Base-by-base conservation (phyloP, 2,113 vertebrate genomes). In the Peromyscus californicus region DNA sequence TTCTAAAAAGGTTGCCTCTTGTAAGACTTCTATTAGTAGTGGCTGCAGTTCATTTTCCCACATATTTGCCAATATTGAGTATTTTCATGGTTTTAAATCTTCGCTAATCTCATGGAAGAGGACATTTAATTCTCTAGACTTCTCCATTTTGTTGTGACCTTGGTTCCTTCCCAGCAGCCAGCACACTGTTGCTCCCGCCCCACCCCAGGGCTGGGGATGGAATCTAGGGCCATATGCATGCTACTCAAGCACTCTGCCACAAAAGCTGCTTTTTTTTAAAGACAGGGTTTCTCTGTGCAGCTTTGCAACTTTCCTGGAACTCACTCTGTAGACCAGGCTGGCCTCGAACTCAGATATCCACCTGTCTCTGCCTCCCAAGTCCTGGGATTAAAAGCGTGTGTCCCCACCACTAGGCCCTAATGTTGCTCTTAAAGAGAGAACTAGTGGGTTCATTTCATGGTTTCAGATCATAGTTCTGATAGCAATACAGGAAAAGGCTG, bases 61-160 rank as follows among this genome's bases (percentile, higher is more conserved):
- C 87, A 33, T n/a, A 72, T 39, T 88, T 95, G n/a, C 72, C 72
- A 92, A 39, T 29, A 90, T 0, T 45, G 48, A 24, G 4, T 75
- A 76, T 89, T 91, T 93, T 94, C 61, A 63, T 36, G 88, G 76
- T 69, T 75, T 75, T 76, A 78, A 39, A 95, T 75, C n/a, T 91
- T 91, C 94, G 45, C 39, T 3, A 61, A 31, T 90, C 45, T 95
- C 13, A 57, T 26, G 84, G 76, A 31, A 63, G 45, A 69, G 39
- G 61, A 74, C 31, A 88, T 63, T 88, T 74, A 16, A n/a, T 42
- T 70, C 57, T 74, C 48, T 59, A 91, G 33, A 31, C 78, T 33
- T 22, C 54, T 36, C 22, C 4, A 21, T 96, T 95, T 94, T 94
- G 65, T 89, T 89, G 72, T 31, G 86, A 39, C 15, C 93, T 89